Evolutionary conservation across 2,113 vertebrate genomes (phyloP), one percentile per base, ranked within the genome.

Genomic region (Bombycilla garrulus): DNA sequence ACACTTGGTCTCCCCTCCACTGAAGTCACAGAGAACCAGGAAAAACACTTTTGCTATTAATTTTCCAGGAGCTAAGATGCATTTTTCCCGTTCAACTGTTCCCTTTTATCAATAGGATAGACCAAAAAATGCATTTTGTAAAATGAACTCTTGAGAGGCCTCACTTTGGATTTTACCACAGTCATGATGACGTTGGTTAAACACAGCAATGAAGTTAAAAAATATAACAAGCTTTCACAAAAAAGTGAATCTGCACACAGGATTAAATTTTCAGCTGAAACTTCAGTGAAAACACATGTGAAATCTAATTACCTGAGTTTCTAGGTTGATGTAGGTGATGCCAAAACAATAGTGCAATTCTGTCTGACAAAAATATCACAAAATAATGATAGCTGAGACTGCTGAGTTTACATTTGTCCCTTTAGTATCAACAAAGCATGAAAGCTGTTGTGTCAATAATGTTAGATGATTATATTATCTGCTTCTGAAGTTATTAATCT

Each of bases 251-350:
- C 38, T 10, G 17, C 73, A 73, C 45, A 72, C 8, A 42, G 38
- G 83, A 92, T 86, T 72, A 71, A 17, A 45, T 72, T 95, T 95
- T 89, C 87, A 62, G 4, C 42, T 76, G 62, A 91, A 70, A 47
- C 29, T 65, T 91, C 48, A 53, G 54, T 64, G 89, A 93, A 83
- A 95, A 87, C 73, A 56, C 28, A 67, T 79, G 91, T 60, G 36
- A 92, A 92, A 45, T 83, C 53, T 93, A 94, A 97, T 96, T 95
- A 81, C 25, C 35, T 64, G 54, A 11, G 31, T 85, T 97, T 62
- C 51, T 85, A 65, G 12, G 56, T 60, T 97, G 80, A 70, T 72
- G 10, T 54, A 87, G 47, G 38, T 58, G 76, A 88, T 71, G 71
- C 15, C 47, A 58, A 92, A 85, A 78, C 80, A 93, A 77, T 31